Percentiles rank a stretch among this genome's conserved stretches.
These are phyloP conservation scores for Paedocypris micromegethes DNA, from an alignment of 2,797 vertebrate genomes.

Conservation along the genomic window DNA sequence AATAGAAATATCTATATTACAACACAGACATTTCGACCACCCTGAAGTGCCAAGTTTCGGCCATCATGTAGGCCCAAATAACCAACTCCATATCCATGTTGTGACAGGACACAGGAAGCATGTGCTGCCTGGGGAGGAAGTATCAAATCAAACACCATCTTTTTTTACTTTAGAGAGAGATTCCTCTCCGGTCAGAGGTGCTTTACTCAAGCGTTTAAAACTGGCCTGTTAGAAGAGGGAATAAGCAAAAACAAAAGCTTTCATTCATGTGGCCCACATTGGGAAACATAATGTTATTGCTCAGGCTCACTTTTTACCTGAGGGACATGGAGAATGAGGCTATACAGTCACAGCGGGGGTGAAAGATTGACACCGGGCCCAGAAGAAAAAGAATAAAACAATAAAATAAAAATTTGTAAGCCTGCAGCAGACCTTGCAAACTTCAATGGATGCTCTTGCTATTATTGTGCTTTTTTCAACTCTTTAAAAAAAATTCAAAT, in stretches of 20 bases:
- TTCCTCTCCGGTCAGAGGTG: conserved; percentile 46
- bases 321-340: conserved; percentile 34
- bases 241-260: conserved; percentile 52
- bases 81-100: conserved; percentile 65
- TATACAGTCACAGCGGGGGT: neutral
- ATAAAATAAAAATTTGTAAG: too few species aligned
- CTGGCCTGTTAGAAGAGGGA: conserved; percentile 38
- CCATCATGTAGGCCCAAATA: conserved; percentile 50
- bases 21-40: conserved; percentile 56
- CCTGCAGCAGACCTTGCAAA: too few species aligned
- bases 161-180: conserved; percentile 57
- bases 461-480: too few species aligned
- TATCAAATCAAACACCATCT: conserved; percentile 67
- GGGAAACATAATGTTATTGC: conserved; percentile 52
- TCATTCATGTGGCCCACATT: conserved; percentile 50
- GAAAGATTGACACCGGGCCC: conserved; percentile 31
- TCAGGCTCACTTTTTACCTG: conserved; percentile 51
- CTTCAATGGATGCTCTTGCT: too few species aligned
- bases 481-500: too few species aligned
- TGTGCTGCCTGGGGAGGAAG: conserved; percentile 66
- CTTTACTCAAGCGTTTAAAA: conserved; percentile 48
- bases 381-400: conserved; percentile 23
- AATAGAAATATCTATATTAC: conserved; percentile 5
- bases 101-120: conserved; percentile 66
- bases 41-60: conserved; percentile 57